Evolutionary conservation across 35 echinoderm and acorn worm genomes (phyloP).

Genomic region (Acanthaster planci): DNA sequence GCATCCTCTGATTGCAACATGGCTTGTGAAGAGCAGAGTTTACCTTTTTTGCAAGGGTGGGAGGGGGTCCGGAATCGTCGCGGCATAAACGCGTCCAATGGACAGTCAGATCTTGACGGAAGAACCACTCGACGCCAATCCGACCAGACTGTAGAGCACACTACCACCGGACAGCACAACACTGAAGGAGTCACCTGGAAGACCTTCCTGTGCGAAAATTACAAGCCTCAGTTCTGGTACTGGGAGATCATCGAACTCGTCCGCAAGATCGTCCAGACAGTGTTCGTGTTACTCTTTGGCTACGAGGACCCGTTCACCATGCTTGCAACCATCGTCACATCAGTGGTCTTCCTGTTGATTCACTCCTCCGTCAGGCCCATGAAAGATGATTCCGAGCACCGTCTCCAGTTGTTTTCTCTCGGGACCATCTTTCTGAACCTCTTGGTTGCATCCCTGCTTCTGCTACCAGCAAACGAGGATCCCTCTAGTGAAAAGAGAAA

Average conservation of each 20-base stretch:
- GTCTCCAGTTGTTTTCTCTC: constrained; percentile 50
- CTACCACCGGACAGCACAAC: no score
- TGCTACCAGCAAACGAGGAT: constrained; percentile 1
- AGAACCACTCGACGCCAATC: no score
- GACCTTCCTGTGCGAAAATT: constrained; percentile 57
- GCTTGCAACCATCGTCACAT: constrained; percentile 29
- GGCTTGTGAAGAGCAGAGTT: no score
- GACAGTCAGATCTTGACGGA: no score
- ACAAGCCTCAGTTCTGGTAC: constrained; percentile 53
- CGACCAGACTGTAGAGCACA: no score
- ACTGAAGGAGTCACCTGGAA: background rate
- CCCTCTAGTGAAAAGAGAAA: background rate
- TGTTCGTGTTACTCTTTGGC: constrained; percentile 31
- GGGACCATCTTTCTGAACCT: constrained; percentile 33
- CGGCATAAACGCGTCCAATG: no score
- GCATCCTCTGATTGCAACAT: no score
- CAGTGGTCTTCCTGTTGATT: constrained; percentile 33
- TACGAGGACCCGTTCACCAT: constrained; percentile 33
- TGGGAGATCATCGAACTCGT: constrained; percentile 58
- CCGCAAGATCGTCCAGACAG: constrained; percentile 52
- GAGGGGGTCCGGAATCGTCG: no score
- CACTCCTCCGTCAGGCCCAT: constrained; percentile 50
- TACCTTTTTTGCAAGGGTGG: no score
- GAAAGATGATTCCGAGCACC: constrained; percentile 42
- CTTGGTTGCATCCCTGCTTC: background rate